phyloP scores from a whole-genome alignment of 2,888 invertebrate species.

The Chrysomela aeneicollis region DNA sequence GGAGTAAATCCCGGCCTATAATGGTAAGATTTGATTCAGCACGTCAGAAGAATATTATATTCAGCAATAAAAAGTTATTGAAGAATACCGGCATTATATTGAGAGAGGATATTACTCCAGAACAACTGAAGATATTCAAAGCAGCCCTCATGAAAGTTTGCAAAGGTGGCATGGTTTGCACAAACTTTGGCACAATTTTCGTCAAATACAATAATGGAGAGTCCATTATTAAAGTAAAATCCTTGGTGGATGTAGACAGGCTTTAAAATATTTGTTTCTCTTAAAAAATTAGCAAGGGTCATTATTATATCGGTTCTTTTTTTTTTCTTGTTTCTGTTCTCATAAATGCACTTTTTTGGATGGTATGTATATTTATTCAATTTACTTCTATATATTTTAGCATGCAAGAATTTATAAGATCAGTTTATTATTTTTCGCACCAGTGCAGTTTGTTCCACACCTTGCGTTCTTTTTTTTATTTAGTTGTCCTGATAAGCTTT shows the following conservation, averaged over 20 bases:
- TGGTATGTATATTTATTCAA: too few relatives aligned
- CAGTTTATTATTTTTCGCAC: too few relatives aligned
- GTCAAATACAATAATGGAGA: conserved; percentile 1
- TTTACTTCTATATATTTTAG: too few relatives aligned
- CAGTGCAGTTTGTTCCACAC: too few relatives aligned
- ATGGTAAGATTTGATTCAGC: conserved; percentile 2
- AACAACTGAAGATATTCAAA: conserved; percentile 13
- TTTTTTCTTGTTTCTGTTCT: too few relatives aligned
- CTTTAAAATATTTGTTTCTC: neutral
- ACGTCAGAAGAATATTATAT: neutral
- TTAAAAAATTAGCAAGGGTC: too few relatives aligned
- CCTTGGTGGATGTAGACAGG: neutral
- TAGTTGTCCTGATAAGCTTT: neutral
- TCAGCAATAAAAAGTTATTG: conserved; percentile 3
- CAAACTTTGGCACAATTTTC: conserved; percentile 4
- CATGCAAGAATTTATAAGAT: too few relatives aligned
- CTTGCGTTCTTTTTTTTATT: too few relatives aligned
- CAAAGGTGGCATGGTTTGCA: neutral
- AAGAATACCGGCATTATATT: conserved; percentile 10
- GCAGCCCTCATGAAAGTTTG: conserved; percentile 6
- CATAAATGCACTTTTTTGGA: too few relatives aligned
- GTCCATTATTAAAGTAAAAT: neutral
- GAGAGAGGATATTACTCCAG: conserved; percentile 12
- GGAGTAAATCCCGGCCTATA: neutral
- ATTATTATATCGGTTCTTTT: too few relatives aligned